These are phyloP conservation scores for Pissodes strobi DNA, from an alignment of 1,140 invertebrate genomes.

Conservation along the genomic window DNA sequence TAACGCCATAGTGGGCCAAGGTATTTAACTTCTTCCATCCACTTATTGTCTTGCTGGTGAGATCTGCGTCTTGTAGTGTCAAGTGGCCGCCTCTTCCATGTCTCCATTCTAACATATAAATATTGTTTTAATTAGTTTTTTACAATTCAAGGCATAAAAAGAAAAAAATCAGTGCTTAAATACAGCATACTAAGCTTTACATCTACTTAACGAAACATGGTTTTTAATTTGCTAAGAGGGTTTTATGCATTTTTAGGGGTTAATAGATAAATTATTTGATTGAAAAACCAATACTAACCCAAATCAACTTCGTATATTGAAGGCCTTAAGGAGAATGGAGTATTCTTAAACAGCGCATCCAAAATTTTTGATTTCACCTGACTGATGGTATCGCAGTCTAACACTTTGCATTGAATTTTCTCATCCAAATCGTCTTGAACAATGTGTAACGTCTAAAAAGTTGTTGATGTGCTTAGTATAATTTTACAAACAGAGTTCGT, in stretches of 20 bases:
- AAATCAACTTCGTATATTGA: conserved; percentile 90
- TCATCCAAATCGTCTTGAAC: conserved; percentile 93
- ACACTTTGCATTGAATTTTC: conserved; percentile 92
- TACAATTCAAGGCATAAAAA: conserved; percentile 18
- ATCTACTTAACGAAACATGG: too few relatives aligned
- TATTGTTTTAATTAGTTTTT: background rate
- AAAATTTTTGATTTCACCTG: conserved; percentile 98
- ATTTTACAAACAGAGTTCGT: too few relatives aligned
- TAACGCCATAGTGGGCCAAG: conserved; percentile 89
- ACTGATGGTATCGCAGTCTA: conserved; percentile 98
- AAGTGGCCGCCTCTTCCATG: conserved; percentile 90
- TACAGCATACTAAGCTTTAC: too few relatives aligned
- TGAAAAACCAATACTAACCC: conserved; percentile 57
- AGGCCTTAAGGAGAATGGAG: conserved; percentile 90
- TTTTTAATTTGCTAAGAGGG: too few relatives aligned
- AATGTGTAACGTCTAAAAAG: conserved; percentile 76
- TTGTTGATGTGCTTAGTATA: background rate
- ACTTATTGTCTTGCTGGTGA: conserved; percentile 86
- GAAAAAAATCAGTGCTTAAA: too few relatives aligned
- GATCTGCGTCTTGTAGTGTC: conserved; percentile 90
- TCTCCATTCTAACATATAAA: conserved; percentile 80
- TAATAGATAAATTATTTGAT: too few relatives aligned
- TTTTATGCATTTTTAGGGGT: too few relatives aligned
- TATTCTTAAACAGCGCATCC: conserved; percentile 96
- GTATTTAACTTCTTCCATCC: conserved; percentile 93